Evolutionary conservation across 1,140 invertebrate genomes (phyloP), one percentile per base, ranked within the genome.

Genomic region (Leptinotarsa defecta): DNA sequence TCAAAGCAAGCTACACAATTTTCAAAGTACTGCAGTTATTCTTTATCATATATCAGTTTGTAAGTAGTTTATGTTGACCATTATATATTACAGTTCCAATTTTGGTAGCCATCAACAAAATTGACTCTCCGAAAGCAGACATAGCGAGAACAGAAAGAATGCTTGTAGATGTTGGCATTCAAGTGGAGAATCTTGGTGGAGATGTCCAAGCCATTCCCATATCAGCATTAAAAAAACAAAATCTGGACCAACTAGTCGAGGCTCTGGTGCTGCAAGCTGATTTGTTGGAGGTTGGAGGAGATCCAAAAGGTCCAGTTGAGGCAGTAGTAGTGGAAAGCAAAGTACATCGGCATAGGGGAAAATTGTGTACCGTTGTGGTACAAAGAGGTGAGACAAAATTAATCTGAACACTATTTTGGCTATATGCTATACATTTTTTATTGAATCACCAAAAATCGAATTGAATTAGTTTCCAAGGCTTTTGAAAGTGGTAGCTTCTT

Each of bases 71-170:
- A 43, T 43, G 34, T 8, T 43, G 11, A 43, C 34, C 1, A 3
- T 43, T 43, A 43, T 11, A 43, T 67, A 22, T 90, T 90, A 24
- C 87, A 92, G 96, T 99, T 79, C 97, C 97, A 0, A 94, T 99
- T 4, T 92, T 99, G 81, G 96, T 99, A 67, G 98, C 98, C n/a
- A 94, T 99, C 67, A 99, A 99, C 86, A 99, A 99, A 90, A 97
- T 98, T 80, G 98, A 99, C 86, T 97, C 97, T 83, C 91, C 91
- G 68, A 90, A 91, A 83, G 94, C 94, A 74, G 90, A 99, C 89
- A 90, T 96, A 87, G 90, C 93, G 76, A 87, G 88, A 74, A 92
- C 94, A 8, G 92, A 95, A 82, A 85, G 88, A 67, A 92, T 93
- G 86, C 87, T 99, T 13, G 85, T 91, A 1, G 87, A 92, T 81